Base-by-base conservation (phyloP, 2,113 vertebrate species). In the Lepus americanus region DNA sequence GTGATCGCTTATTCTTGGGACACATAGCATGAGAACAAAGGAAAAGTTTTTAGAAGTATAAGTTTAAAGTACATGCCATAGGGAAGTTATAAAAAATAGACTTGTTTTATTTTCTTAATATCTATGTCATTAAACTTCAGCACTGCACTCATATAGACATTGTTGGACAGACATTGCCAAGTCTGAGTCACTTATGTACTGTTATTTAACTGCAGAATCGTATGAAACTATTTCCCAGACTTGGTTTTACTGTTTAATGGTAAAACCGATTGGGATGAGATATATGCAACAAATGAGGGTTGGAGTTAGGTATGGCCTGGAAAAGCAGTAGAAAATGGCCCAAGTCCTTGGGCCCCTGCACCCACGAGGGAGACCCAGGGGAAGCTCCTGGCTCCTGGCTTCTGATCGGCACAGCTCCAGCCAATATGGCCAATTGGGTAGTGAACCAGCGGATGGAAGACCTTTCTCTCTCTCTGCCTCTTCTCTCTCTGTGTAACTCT, bases 181-280 rank as follows among this genome's bases (percentile, higher is more conserved):
- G 6, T 36, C 19, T 76, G 67, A 83, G n/a, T 10, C 22, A 87
- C 8, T 87, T 74, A 53, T 25, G 84, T 82, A 82, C 72, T 67
- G 51, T 74, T 80, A 92, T 81, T 79, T 89, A 90, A 87, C n/a
- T 33, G 55, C 27, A 72, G 67, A 55, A 84, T 51, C 44, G 29
- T 79, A 23, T n/a, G 36, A 61, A 85, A 90, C 29, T 9, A 1
- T 27, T 90, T 72, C 31, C 20, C 8, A 92, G 90, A 77, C 14
- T 22, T 36, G 13, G 36, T 74, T 90, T 83, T 61, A 90, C 9
- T 67, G 27, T 87, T 87, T 14, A 66, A 14, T n/a, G 66, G 11
- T 87, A 69, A 29, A 20, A 63, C 9, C 51, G 13, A 84, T 76
- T 9, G 25, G 13, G 22, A 89, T 23, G 63, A 8, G 27, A 2